Base-by-base conservation (phyloP, 1,140 invertebrate species). In the Drosophila ananassae region DNA sequence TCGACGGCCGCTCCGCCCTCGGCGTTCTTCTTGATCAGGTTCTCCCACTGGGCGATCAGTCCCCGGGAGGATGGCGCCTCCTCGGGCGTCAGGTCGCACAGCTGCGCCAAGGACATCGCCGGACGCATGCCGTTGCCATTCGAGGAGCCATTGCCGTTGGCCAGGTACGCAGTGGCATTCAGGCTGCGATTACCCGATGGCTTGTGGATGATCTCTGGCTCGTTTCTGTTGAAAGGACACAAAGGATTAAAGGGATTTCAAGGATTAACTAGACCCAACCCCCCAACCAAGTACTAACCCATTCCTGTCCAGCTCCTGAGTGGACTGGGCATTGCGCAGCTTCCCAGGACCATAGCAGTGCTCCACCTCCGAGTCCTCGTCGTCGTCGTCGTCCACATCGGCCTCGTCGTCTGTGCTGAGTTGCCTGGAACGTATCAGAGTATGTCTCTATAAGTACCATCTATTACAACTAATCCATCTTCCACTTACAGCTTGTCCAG, bases 41-140 rank as follows among this genome's bases (percentile, higher is more conserved):
- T 94, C 90, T 94, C 94, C 93, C 93, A 94, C 85, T 94, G 93
- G 28, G 93, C 94, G 63, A 94, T 94, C 22, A 94, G 92, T 48
- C 93, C 92, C 34, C 93, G 94, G 39, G 94, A 94, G 57, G 93
- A 94, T 12, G 93, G 93, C 28, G 93, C 93, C 77, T 94, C 93
- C 6, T 93, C 93, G 2, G 93, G 93, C 10, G 84, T 90, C 34
- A 94, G 79, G 66, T 94, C 93, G 77, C 93, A 94, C 30, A 94
- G 85, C 77, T 94, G 92, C 2, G 94, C 94, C 69, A 94, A 74
- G 1, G 94, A 94, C 73, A 94, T 93, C 24, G 94, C 94, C 51
- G 94, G 94, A 73, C 93, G 93, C 76, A 94, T 82, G 24, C 93
- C 93, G 6, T 79, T 61, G 30, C 72, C 63, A 30, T 56, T 69